A percentile compares a stretch with the other conserved stretches of the same genome.
Conservation (phyloP, 2,888 invertebrate genomes). For the Eueremaeus valkanovi region DNA sequence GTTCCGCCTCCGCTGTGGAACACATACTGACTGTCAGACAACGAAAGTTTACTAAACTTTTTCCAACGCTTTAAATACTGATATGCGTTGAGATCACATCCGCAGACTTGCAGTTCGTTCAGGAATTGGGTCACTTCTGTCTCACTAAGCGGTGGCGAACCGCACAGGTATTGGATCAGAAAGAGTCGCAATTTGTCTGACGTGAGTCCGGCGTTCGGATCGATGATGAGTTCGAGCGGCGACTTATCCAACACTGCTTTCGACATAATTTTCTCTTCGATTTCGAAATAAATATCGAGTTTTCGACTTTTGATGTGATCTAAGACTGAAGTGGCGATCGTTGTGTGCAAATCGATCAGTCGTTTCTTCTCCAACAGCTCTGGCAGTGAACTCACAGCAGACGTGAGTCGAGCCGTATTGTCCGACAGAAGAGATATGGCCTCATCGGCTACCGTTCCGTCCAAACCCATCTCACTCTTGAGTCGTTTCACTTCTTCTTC, state of each 20-base stretch:
- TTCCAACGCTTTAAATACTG: conserved; percentile 91
- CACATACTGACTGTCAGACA: conserved; percentile 26
- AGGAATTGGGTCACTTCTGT: conserved; percentile 78
- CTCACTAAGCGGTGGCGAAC: conserved; percentile 67
- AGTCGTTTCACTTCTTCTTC: conserved; percentile 96
- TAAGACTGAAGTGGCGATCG: conserved; percentile 75
- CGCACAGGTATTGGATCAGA: conserved; percentile 85
- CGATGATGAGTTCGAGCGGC: conserved; percentile 78
- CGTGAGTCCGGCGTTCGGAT: conserved; percentile 77
- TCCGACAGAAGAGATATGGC: conserved; percentile 70
- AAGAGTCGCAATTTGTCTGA: conserved; percentile 92
- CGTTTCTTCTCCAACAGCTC: conserved; percentile 95
- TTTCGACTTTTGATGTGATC: conserved; percentile 67
- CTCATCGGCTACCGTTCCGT: conserved; percentile 49
- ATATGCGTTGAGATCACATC: conserved; percentile 79
- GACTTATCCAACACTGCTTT: conserved; percentile 62
- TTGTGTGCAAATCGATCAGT: conserved; percentile 97
- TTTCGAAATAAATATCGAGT: conserved; percentile 91
- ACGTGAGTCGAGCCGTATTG: conserved; percentile 86
- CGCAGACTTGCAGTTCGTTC: conserved; percentile 68
- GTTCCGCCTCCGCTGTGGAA: conserved; percentile 67
- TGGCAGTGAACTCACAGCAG: conserved; percentile 91
- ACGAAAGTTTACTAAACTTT: conserved; percentile 15
- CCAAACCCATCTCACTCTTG: conserved; percentile 75
- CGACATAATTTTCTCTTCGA: conserved; percentile 94